A percentile compares a stretch with the other conserved stretches of the same genome.
Conservation (phyloP, 1,140 invertebrate genomes). For the Bacillus rossius region DNA sequence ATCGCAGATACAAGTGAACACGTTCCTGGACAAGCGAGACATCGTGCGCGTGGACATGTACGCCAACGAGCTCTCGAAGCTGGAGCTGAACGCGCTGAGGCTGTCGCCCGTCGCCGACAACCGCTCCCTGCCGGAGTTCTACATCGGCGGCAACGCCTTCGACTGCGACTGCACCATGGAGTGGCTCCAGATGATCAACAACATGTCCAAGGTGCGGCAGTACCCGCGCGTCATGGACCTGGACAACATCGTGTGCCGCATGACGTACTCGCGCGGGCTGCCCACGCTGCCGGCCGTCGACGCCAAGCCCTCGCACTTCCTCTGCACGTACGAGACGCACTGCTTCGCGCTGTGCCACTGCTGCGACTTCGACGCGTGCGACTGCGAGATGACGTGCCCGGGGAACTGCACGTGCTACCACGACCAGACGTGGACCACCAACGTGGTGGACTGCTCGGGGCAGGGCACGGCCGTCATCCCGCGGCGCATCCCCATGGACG, state of each 20-base stretch:
- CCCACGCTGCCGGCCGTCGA: constrained; percentile 51
- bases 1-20: constrained; percentile 69
- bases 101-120: constrained; percentile 62
- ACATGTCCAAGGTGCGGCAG: constrained; percentile 69
- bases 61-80: constrained; percentile 73
- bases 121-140: constrained; percentile 73
- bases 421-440: constrained; percentile 87
- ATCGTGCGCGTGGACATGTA: constrained; percentile 83
- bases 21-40: constrained; percentile 78
- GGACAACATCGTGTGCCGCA: constrained; percentile 77
- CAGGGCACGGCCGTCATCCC: constrained; percentile 71
- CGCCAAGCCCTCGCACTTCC: constrained; percentile 69
- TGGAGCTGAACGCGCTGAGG: constrained; percentile 74
- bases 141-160: constrained; percentile 84
- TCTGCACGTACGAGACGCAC: constrained; percentile 87
- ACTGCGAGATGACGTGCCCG: constrained; percentile 93
- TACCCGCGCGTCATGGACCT: constrained; percentile 83
- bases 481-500: constrained; percentile 86
- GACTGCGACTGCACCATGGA: constrained; percentile 91
- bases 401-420: constrained; percentile 88
- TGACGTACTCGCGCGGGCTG: constrained; percentile 68
- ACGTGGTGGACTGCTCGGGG: constrained; percentile 85
- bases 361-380: constrained; percentile 91
- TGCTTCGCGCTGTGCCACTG: constrained; percentile 91
- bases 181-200: constrained; percentile 83